Evolutionary conservation across 2,113 vertebrate species (phyloP).

Genomic region (Hydrochoerus hydrochaeris): DNA sequence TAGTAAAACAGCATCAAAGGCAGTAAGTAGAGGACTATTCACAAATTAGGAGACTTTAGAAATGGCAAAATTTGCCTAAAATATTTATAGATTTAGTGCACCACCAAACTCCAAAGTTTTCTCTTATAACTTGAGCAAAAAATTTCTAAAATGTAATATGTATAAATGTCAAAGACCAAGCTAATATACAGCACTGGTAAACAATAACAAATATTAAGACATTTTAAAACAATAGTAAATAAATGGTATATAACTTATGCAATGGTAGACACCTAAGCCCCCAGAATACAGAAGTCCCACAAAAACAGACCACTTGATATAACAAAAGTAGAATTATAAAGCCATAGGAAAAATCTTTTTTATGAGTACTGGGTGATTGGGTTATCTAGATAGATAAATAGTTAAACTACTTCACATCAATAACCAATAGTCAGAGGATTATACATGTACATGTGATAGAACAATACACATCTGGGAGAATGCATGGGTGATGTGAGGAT

Average conservation of each 20-base stretch:
- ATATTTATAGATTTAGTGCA: not conserved
- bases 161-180: not conserved
- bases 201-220: slow-evolving; percentile 15
- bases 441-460: not conserved
- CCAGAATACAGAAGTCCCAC: not conserved
- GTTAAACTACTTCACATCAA: not conserved
- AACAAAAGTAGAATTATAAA: not conserved
- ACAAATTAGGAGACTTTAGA: not conserved
- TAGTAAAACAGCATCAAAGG: not conserved
- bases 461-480: not conserved
- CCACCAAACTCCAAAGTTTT: not conserved
- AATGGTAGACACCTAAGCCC: not conserved
- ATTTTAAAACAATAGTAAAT: not conserved
- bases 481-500: not conserved
- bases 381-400: not conserved
- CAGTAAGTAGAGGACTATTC: not conserved
- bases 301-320: not conserved
- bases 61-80: not conserved
- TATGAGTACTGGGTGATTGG: not conserved
- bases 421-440: not conserved
- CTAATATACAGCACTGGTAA: not conserved
- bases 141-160: slow-evolving; percentile 9
- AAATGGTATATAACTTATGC: not conserved
- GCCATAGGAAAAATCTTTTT: not conserved
- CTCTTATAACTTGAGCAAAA: slow-evolving; percentile 1